Conservation (phyloP, 2,113 vertebrate species). For the Pseudonaja textilis region DNA sequence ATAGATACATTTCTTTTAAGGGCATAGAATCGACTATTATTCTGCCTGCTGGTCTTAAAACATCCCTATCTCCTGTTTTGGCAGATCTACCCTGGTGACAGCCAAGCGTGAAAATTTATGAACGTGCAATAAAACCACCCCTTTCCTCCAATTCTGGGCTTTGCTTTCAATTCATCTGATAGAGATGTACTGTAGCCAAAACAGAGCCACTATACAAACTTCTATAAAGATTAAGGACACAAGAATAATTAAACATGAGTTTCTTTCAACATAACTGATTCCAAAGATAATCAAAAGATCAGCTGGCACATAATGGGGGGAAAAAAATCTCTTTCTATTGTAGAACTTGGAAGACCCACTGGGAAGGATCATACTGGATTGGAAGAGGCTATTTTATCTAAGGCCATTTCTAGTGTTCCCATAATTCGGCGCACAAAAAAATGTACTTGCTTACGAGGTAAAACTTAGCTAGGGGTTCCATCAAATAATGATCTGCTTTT, state of each 20-base stretch:
- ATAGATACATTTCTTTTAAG: constrained; percentile 52
- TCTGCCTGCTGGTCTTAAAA: constrained; percentile 48
- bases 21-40: constrained; percentile 52
- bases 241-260: background rate
- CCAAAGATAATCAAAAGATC: background rate
- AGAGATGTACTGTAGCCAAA: background rate
- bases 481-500: background rate
- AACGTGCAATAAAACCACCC: constrained; percentile 10
- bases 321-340: background rate
- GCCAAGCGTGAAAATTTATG: constrained; percentile 41
- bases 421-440: background rate
- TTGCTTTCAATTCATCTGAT: constrained; percentile 27
- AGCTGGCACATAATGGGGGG: background rate
- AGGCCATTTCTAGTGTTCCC: background rate
- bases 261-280: background rate
- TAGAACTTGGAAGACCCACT: background rate
- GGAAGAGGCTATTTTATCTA: background rate
- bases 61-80: constrained; percentile 54
- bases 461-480: background rate
- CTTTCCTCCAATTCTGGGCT: background rate
- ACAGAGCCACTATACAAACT: background rate
- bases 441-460: background rate
- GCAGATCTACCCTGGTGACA: constrained; percentile 52
- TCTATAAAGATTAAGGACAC: background rate
- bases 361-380: background rate